phyloP scores from a whole-genome alignment of 2,888 invertebrate genomes.

The Scaptomyza parva region DNA sequence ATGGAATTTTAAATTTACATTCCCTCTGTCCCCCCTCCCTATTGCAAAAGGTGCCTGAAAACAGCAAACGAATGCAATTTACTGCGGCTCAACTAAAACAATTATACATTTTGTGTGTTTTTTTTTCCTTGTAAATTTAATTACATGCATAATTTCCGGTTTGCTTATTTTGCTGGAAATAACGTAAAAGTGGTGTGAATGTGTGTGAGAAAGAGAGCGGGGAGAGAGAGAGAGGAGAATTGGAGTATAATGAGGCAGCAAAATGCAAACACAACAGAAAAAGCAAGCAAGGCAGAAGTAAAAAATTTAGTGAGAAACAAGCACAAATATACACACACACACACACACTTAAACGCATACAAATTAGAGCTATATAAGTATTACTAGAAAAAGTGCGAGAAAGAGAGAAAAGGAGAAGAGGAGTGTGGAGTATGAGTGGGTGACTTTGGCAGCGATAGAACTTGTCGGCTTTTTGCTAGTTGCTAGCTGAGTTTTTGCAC shows the following conservation, averaged over 20 bases:
- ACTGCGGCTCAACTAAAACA: slow-evolving; percentile 24
- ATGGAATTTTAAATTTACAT: neutral
- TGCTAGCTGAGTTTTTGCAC: slow-evolving; percentile 66
- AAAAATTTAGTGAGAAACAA: slow-evolving; percentile 61
- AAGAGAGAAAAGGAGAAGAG: neutral
- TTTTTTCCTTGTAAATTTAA: slow-evolving; percentile 57
- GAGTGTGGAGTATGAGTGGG: neutral
- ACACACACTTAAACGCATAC: slow-evolving; percentile 32
- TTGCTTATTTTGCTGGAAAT: slow-evolving; percentile 35
- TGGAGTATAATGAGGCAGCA: slow-evolving; percentile 71
- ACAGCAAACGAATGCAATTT: slow-evolving; percentile 30
- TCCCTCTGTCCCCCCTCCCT: neutral
- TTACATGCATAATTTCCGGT: slow-evolving; percentile 58
- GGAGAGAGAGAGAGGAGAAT: neutral
- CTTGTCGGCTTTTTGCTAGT: slow-evolving; percentile 70
- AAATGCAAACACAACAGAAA: slow-evolving; percentile 70
- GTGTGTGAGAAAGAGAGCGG: neutral
- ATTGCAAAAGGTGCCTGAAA: slow-evolving; percentile 6
- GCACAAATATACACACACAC: slow-evolving; percentile 1
- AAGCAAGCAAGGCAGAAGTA: slow-evolving; percentile 65
- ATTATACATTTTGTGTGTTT: slow-evolving; percentile 30
- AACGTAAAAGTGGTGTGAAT: neutral
- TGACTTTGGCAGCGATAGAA: slow-evolving; percentile 15
- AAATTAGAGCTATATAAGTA: slow-evolving; percentile 37
- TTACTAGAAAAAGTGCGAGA: slow-evolving; percentile 10